Conservation (phyloP, 2,888 invertebrate species). For the Ornithoptera alexandrae region DNA sequence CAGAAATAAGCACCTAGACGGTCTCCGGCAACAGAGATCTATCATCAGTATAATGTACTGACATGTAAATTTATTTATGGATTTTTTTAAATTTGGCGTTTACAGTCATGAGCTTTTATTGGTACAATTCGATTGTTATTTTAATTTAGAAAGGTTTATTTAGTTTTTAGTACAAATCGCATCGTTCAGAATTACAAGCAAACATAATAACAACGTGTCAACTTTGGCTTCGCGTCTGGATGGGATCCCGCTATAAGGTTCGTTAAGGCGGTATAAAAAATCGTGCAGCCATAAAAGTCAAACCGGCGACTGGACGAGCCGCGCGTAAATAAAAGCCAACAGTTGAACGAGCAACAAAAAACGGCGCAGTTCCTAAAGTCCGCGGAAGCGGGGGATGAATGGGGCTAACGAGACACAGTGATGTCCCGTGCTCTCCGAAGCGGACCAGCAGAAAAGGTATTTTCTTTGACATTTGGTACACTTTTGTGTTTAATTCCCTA, state of each 20-base stretch:
- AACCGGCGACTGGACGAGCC: constrained; percentile 36
- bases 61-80: no score
- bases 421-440: constrained; percentile 48
- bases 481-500: constrained; percentile 48
- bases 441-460: constrained; percentile 40
- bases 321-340: constrained; percentile 43
- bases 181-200: not conserved
- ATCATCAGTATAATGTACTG: no score
- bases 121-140: no score
- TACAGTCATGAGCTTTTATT: no score
- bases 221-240: constrained; percentile 14
- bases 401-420: constrained; percentile 61
- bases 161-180: not conserved
- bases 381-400: constrained; percentile 52
- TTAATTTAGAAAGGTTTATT: no score
- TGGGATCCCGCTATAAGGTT: constrained; percentile 13
- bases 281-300: constrained; percentile 34
- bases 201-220: constrained; percentile 1
- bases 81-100: no score
- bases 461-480: constrained; percentile 42
- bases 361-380: constrained; percentile 48
- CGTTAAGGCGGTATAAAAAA: constrained; percentile 27
- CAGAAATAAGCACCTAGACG: no score
- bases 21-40: no score
- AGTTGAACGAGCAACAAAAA: constrained; percentile 48